These are phyloP conservation scores for Tetropium fuscum DNA, from an alignment of 2,888 invertebrate species.

Conservation along the genomic window DNA sequence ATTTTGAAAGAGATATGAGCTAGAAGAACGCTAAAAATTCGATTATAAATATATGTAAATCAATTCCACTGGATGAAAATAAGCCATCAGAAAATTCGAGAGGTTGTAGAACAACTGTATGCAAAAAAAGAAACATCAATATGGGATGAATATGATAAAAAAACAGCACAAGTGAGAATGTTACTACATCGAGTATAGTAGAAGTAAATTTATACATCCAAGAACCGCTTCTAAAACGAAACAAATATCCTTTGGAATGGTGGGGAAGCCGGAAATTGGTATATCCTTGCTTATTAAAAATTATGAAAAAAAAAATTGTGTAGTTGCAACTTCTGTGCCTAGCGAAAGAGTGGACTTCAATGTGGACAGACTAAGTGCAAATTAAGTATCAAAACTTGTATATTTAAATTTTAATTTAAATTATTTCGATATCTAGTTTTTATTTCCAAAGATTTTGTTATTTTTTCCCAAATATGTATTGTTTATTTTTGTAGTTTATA, in stretches of 20 bases:
- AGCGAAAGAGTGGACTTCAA: background rate
- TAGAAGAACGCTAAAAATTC: constrained; percentile 16
- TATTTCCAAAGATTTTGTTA: background rate
- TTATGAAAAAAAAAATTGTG: constrained; percentile 20
- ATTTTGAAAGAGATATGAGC: constrained; percentile 1
- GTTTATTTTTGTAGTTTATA: background rate
- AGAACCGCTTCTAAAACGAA: constrained; percentile 20
- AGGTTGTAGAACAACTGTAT: background rate
- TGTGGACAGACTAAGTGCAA: background rate
- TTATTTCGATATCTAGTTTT: background rate
- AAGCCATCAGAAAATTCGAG: background rate
- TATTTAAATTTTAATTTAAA: constrained; percentile 1
- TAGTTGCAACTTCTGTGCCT: constrained; percentile 15
- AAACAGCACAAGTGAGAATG: constrained; percentile 1
- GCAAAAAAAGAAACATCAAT: constrained; percentile 12
- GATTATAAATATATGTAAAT: constrained; percentile 4
- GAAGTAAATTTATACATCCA: constrained; percentile 28
- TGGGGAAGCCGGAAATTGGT: constrained; percentile 22
- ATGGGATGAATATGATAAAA: constrained; percentile 27
- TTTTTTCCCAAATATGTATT: too few relatives aligned
- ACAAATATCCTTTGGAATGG: constrained; percentile 25
- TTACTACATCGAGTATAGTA: constrained; percentile 13
- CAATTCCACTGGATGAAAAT: background rate
- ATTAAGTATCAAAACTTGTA: background rate
- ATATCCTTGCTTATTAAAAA: constrained; percentile 25